Conservation (phyloP, 2,888 invertebrate species). For the Uropetala carovei region DNA sequence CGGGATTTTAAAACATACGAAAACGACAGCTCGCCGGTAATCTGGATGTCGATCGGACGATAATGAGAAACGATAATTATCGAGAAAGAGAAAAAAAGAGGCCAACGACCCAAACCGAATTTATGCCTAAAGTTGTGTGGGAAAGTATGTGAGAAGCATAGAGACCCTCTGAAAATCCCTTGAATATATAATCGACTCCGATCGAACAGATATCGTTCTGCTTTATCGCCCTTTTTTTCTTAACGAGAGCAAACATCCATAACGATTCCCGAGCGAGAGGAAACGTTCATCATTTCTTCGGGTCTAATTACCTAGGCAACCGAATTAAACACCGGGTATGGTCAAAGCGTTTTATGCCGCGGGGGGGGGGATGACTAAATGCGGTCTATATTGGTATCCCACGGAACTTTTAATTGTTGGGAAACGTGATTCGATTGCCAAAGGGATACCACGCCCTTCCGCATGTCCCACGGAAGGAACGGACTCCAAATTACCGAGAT, state of each 20-base stretch:
- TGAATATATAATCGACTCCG: constrained; percentile 2
- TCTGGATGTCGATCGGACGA: background rate
- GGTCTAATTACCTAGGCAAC: constrained; percentile 26
- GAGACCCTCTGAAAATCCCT: background rate
- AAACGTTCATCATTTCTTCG: constrained; percentile 20
- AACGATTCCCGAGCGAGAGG: constrained; percentile 22
- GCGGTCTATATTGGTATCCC: constrained; percentile 4
- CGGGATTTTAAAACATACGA: no score
- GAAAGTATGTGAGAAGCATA: constrained; percentile 30
- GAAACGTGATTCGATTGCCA: constrained; percentile 34
- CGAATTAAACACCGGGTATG: constrained; percentile 37
- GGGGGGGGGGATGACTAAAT: background rate
- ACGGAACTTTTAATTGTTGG: constrained; percentile 26
- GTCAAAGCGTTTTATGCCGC: background rate
- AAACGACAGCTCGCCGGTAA: background rate
- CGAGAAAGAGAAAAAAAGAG: background rate
- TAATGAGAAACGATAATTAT: constrained; percentile 14
- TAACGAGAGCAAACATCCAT: background rate
- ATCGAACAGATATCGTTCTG: constrained; percentile 20
- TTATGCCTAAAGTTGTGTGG: background rate
- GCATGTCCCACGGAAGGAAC: background rate
- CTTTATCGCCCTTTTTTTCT: constrained; percentile 33
- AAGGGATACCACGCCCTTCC: constrained; percentile 19
- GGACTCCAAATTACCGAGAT: constrained; percentile 22
- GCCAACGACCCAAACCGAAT: constrained; percentile 23